These are phyloP conservation scores for Alsophila aescularia DNA, from an alignment of 2,888 invertebrate genomes.

Conservation along the genomic window DNA sequence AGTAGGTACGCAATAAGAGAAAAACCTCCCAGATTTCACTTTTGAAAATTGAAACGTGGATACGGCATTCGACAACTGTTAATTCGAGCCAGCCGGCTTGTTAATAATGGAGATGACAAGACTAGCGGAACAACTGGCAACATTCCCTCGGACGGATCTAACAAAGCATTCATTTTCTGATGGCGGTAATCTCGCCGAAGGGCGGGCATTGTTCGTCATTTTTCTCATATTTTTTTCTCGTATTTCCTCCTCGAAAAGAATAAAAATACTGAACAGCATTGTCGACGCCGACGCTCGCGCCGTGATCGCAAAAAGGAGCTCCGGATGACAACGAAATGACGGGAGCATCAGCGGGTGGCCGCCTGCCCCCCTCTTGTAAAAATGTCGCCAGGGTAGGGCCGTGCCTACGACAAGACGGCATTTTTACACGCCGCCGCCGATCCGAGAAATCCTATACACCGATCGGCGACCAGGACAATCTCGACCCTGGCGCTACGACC, in stretches of 20 bases:
- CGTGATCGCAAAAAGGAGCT: slow-evolving; percentile 77
- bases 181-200: slow-evolving; percentile 83
- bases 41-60: slow-evolving; percentile 61
- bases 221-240: slow-evolving; percentile 71
- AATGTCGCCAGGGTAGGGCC: slow-evolving; percentile 77
- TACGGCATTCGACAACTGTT: slow-evolving; percentile 61
- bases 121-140: slow-evolving; percentile 80
- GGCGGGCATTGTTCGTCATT: slow-evolving; percentile 81
- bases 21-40: slow-evolving; percentile 40
- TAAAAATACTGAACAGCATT: slow-evolving; percentile 77
- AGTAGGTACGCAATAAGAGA: slow-evolving; percentile 38
- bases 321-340: slow-evolving; percentile 83
- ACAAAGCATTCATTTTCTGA: slow-evolving; percentile 84
- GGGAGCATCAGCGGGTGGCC: slow-evolving; percentile 73
- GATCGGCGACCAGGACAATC: slow-evolving; percentile 45
- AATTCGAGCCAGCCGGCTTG: slow-evolving; percentile 48
- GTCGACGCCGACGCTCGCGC: slow-evolving; percentile 78
- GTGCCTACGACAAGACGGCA: slow-evolving; percentile 79
- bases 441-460: slow-evolving; percentile 65
- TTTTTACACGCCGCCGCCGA: slow-evolving; percentile 70
- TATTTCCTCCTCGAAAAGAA: slow-evolving; percentile 77
- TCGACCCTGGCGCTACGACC: slow-evolving; percentile 43
- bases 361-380: slow-evolving; percentile 66
- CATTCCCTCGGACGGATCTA: slow-evolving; percentile 73
- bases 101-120: slow-evolving; percentile 76